A percentile compares a stretch with the other conserved stretches of the same genome.
phyloP scores from a whole-genome alignment of 2,113 vertebrate genomes.

The Rhipidura dahli region DNA sequence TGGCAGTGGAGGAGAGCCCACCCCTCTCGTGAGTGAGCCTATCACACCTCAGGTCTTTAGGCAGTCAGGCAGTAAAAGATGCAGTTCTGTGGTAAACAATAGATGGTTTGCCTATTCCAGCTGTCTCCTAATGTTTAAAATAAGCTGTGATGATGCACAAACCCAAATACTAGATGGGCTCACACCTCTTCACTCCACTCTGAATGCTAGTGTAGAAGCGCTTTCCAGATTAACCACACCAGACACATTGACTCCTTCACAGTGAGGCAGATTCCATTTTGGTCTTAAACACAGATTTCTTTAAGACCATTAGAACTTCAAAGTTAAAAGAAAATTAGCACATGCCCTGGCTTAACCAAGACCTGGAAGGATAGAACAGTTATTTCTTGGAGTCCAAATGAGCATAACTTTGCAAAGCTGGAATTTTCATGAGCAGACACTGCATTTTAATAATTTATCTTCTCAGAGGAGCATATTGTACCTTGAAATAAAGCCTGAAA shows the following conservation, averaged over 20 bases:
- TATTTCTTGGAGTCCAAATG: constrained; percentile 37
- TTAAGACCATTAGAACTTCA: neutral
- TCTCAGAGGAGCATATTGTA: constrained; percentile 47
- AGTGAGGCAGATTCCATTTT: neutral
- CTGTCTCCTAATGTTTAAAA: neutral
- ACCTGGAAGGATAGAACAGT: constrained; percentile 5
- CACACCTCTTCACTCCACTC: neutral
- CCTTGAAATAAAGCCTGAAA: constrained; percentile 55
- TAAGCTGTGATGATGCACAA: neutral
- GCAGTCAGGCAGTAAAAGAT: neutral
- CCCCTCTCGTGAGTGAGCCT: neutral
- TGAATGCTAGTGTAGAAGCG: neutral
- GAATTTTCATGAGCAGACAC: constrained; percentile 43
- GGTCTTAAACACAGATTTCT: constrained; percentile 19
- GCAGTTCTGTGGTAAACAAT: neutral
- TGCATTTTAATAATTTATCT: constrained; percentile 67
- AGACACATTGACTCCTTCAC: neutral
- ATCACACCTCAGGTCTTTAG: neutral
- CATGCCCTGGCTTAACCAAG: constrained; percentile 41
- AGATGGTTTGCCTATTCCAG: neutral
- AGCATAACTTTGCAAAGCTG: neutral
- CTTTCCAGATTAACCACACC: constrained; percentile 28
- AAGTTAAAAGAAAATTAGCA: constrained; percentile 19
- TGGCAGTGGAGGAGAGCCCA: neutral
- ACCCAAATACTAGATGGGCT: neutral